phyloP scores from a whole-genome alignment of 1,140 invertebrate genomes.

The Pseudomyrmex flavicornis region DNA sequence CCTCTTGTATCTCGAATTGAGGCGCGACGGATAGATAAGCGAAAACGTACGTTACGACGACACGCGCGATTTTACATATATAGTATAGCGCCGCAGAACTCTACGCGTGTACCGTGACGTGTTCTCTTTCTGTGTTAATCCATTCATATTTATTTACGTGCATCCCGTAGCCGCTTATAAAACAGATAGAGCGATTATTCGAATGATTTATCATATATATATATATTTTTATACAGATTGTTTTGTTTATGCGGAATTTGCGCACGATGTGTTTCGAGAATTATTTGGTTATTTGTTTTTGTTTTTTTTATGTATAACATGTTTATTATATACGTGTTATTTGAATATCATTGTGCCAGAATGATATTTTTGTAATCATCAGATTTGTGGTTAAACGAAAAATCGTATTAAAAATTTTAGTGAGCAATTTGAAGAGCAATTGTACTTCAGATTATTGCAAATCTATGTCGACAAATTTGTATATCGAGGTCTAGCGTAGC shows the following conservation, averaged over 20 bases:
- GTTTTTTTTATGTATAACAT: conserved; percentile 8
- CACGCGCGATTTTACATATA: conserved; percentile 17
- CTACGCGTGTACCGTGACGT: not conserved
- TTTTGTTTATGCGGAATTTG: not conserved
- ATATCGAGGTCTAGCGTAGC: not conserved
- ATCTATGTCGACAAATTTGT: not conserved
- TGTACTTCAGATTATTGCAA: not conserved
- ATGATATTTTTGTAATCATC: not conserved
- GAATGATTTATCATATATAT: conserved; percentile 17
- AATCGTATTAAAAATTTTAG: too few species aligned
- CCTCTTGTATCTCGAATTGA: conserved; percentile 60
- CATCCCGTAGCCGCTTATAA: not conserved
- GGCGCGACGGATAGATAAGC: conserved; percentile 65
- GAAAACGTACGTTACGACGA: conserved; percentile 18
- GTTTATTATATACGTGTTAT: not conserved
- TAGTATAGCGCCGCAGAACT: conserved; percentile 18
- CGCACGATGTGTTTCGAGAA: conserved; percentile 1
- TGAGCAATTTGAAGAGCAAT: not conserved
- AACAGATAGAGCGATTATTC: conserved; percentile 10
- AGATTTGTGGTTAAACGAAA: too few species aligned
- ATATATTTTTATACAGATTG: conserved; percentile 1
- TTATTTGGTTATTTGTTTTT: conserved; percentile 2
- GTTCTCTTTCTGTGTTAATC: too few species aligned
- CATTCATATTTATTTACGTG: not conserved
- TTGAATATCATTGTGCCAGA: conserved; percentile 21